Evolutionary conservation across 2,113 vertebrate genomes (phyloP).

Genomic region (Aldabrachelys gigantea): DNA sequence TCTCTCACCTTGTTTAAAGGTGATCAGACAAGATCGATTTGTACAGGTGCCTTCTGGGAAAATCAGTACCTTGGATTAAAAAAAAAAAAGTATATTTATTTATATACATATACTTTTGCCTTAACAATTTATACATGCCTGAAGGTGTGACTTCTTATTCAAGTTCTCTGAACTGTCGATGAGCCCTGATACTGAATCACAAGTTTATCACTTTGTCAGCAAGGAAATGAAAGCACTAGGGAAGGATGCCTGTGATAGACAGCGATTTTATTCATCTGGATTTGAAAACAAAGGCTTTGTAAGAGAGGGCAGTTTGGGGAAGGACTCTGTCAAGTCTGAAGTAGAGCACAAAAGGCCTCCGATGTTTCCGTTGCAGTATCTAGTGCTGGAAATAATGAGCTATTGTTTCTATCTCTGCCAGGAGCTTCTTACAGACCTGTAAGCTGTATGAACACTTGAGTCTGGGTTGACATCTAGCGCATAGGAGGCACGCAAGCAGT

Average conservation of each 20-base stretch:
- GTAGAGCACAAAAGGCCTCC: background rate
- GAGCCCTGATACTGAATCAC: background rate
- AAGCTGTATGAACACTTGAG: background rate
- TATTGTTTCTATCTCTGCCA: background rate
- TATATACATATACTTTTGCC: background rate
- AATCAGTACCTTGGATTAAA: conserved; percentile 87
- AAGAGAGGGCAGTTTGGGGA: background rate
- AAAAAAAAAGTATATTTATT: background rate
- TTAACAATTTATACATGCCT: background rate
- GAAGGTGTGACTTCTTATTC: background rate
- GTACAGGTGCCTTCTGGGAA: conserved; percentile 99
- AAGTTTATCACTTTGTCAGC: background rate
- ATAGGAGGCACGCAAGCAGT: background rate
- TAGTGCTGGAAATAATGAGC: background rate
- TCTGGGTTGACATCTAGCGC: background rate
- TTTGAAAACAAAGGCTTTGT: background rate
- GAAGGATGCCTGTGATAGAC: background rate
- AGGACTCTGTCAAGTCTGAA: background rate
- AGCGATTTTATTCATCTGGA: background rate
- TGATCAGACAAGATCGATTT: conserved; percentile 97
- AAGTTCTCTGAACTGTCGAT: background rate
- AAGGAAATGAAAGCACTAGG: background rate
- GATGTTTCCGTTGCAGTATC: background rate
- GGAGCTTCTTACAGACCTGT: background rate
- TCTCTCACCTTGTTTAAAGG: conserved; percentile 95